Evolutionary conservation across 2,797 vertebrate genomes (phyloP), one percentile per base, ranked within the genome.

Genomic region (Sandelia bainsii): DNA sequence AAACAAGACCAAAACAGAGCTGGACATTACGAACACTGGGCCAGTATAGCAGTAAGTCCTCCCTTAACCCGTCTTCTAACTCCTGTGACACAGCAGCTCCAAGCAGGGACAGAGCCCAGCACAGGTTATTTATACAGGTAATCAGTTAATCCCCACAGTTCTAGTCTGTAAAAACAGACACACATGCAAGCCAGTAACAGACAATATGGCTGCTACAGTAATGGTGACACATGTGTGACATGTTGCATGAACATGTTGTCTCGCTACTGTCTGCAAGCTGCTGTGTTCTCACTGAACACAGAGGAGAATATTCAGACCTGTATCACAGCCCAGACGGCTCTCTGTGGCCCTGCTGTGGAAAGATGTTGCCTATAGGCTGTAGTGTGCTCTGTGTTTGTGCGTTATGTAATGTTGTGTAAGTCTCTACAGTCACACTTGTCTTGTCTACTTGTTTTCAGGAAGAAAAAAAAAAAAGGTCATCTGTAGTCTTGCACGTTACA

Each of bases 91-190:
- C 87, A 87, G 85, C 89, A 86, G 77, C 72, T 42, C 17, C 4
- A 19, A 20, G 42, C 14, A 46, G 63, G 69, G 51, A 72, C 81
- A 66, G 62, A 77, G 45, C 83, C 88, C 87, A 86, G 87, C 75
- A 19, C 89, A 70, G 73, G 80, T 90, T 93, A 92, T 93, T 93
- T 93, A 88, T 91, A 91, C 85, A 76, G 67, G 86, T 92, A 93
- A 94, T 91, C 92, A 84, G 77, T 86, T 93, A 92, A 93, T 91
- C 91, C 77, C 69, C 25, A 61, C 57, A 22, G 75, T 69, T 76
- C 83, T 74, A 62, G 75, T 75, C 54, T 81, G 83, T 59, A 58
- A 67, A 69, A 78, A 77, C 14, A 34, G 62, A 86, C 83, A 82
- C 22, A 29, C 67, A 39, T 72, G 69, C 49, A 71, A 83, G 44